Evolutionary conservation across 1,140 invertebrate species (phyloP).

Genomic region (Drosophila saltans): DNA sequence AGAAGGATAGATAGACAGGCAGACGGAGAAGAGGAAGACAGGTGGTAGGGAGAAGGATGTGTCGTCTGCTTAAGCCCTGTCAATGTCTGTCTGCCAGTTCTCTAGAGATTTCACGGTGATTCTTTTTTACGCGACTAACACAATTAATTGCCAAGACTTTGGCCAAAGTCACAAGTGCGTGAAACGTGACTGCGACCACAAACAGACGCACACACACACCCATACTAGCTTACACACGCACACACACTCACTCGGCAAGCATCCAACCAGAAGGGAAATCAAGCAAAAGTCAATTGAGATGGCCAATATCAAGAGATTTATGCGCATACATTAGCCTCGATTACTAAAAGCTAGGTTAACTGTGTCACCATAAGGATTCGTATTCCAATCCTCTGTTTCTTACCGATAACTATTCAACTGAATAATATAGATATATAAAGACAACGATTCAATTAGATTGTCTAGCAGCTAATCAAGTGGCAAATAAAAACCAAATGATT

Average conservation of each 20-base stretch:
- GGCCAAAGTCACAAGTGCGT: constrained; percentile 35
- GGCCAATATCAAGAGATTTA: constrained; percentile 12
- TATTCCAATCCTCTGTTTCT: neutral
- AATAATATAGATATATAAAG: neutral
- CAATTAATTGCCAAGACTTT: constrained; percentile 78
- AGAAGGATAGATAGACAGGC: neutral
- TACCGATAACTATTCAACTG: neutral
- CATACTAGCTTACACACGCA: constrained; percentile 7
- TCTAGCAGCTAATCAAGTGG: constrained; percentile 36
- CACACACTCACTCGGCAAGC: constrained; percentile 8
- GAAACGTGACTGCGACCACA: constrained; percentile 1
- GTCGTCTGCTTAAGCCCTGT: constrained; percentile 15
- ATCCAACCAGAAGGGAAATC: constrained; percentile 10
- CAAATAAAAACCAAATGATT: neutral
- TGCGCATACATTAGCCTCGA: constrained; percentile 2
- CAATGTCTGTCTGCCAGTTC: constrained; percentile 36
- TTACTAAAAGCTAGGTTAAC: neutral
- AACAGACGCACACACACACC: constrained; percentile 18
- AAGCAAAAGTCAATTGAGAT: constrained; percentile 6
- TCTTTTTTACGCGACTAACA: constrained; percentile 67
- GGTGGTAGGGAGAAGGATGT: neutral
- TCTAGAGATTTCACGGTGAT: constrained; percentile 61
- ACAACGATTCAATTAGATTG: constrained; percentile 53
- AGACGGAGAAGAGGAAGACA: neutral
- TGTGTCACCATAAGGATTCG: neutral